Evolutionary conservation across 1,140 invertebrate genomes (phyloP).

Genomic region (Drosophila tristis): DNA sequence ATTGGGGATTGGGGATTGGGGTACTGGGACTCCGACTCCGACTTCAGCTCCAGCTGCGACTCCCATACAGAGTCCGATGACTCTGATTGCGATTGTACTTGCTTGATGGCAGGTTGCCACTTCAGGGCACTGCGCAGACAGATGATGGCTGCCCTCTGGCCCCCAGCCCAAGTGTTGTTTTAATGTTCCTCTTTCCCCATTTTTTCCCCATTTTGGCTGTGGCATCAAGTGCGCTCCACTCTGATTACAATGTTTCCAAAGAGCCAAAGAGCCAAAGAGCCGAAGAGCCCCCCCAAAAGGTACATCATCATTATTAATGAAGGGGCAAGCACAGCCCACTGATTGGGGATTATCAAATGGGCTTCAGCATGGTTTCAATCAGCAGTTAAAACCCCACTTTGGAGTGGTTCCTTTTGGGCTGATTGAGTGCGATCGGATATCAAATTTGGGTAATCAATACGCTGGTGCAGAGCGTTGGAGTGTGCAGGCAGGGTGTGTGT

Average conservation of each 20-base stretch:
- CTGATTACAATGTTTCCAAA: conserved; percentile 52
- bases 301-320: conserved; percentile 53
- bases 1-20: conserved; percentile 13
- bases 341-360: conserved; percentile 8
- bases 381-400: not conserved
- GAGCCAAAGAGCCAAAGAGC: not conserved
- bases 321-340: not conserved
- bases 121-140: conserved; percentile 6
- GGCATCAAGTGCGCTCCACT: conserved; percentile 53
- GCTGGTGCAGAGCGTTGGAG: fast-evolving
- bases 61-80: not conserved
- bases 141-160: not conserved
- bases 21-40: conserved; percentile 20
- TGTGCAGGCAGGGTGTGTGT: no score
- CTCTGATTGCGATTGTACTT: conserved; percentile 19
- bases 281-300: not conserved
- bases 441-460: no score
- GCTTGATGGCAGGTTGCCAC: conserved; percentile 4
- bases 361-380: conserved; percentile 4
- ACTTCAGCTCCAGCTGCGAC: no score
- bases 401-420: no score
- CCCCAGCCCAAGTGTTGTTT: conserved; percentile 22
- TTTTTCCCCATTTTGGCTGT: conserved; percentile 5
- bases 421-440: no score
- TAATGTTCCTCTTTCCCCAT: conserved; percentile 15